These are phyloP conservation scores for Leptosomus discolor DNA, from an alignment of 2,113 vertebrate species.

Conservation along the genomic window DNA sequence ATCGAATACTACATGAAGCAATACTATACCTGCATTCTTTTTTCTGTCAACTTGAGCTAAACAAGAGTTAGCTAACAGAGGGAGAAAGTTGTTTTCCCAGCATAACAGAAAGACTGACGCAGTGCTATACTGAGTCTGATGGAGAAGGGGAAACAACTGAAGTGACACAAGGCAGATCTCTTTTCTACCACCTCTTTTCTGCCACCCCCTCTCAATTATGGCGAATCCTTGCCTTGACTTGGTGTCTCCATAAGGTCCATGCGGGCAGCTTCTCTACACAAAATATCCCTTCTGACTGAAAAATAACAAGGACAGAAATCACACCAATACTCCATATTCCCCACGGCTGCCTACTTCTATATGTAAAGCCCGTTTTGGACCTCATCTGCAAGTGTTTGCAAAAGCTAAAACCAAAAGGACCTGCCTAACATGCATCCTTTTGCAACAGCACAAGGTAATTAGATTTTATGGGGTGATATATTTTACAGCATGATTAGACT, in stretches of 20 bases:
- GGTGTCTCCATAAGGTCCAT: background rate
- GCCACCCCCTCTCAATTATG: background rate
- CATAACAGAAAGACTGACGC: background rate
- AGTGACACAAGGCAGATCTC: background rate
- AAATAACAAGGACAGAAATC: background rate
- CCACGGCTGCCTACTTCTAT: background rate
- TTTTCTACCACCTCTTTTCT: background rate
- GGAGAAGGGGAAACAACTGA: background rate
- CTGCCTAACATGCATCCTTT: background rate
- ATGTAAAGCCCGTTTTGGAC: background rate
- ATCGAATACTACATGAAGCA: accelerated
- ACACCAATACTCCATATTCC: background rate
- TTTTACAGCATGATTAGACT: background rate
- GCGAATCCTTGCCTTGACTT: background rate
- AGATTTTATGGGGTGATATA: background rate
- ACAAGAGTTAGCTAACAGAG: background rate
- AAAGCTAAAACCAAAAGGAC: background rate
- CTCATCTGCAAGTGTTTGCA: background rate
- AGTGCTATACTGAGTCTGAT: background rate
- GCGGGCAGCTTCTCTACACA: background rate
- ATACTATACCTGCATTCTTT: background rate
- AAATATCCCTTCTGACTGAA: background rate
- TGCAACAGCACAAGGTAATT: background rate
- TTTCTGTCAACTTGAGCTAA: background rate
- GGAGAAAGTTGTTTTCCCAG: background rate